Evolutionary conservation across 2,113 vertebrate species (phyloP), one percentile per base, ranked within the genome.

Genomic region (Irena cyanogastra): DNA sequence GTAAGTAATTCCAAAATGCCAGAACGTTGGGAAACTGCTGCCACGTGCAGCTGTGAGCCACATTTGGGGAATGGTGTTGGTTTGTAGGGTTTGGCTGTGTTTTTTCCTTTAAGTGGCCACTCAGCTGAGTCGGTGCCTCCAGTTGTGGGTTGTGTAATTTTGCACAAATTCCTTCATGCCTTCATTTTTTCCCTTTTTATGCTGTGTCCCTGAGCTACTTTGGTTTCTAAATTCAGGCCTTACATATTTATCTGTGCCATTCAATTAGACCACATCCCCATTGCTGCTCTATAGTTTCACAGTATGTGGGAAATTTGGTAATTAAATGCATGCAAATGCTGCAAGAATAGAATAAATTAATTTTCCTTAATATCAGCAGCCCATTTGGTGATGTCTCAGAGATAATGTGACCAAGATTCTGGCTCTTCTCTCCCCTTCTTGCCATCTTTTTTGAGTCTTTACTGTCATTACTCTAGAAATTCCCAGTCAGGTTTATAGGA

Each of bases 171-270:
- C 66, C 0, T 59, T 66, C 72, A 9, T 70, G 82, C 79, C 64
- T 74, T 83, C 83, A 0, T 37, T 85, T 74, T 56, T 35, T 2
- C 7, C 6, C 1, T 66, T 90, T 83, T 76, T 26, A 17, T 66
- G 37, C 95, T 69, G 78, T 91, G 96, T 94, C 96, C 96, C 96
- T 96, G 94, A 95, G 94, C 95, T 97, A 95, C 93, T 96, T 94
- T 91, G 96, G 93, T 96, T 96, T 95, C 95, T 97, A 95, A 95
- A 96, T 95, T 92, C 81, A 85, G 96, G 89, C 87, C 91, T 94
- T 23, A n/a, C 84, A 79, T 94, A 95, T 97, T 95, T 95, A 96
- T 97, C 96, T 97, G 95, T 95, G 95, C 94, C 96, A 95, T 84
- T 94, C 95, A 97, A 96, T 95, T 95, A 96, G 95, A 95, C 95